Percentiles rank a stretch among this genome's conserved stretches.
phyloP scores from a whole-genome alignment of 35 echinoderm and acorn worm genomes.

The Chiridota heheva region DNA sequence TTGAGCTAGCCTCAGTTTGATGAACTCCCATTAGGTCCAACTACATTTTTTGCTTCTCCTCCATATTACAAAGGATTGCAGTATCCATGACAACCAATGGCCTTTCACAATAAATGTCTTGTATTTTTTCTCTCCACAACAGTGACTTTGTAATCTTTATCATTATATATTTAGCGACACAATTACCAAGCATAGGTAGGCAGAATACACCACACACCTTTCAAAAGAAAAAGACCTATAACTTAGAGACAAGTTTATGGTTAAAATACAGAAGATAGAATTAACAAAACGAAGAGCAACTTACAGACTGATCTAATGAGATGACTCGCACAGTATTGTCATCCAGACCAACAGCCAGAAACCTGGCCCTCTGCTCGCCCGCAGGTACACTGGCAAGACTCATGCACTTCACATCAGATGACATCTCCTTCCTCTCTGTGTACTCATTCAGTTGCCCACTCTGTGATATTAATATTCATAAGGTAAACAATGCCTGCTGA shows the following conservation, averaged over 20 bases:
- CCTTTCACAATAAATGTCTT: too few relatives aligned
- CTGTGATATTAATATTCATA: conserved; percentile 35
- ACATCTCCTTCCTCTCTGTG: conserved; percentile 98
- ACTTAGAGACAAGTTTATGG: not conserved
- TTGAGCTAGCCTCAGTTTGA: too few relatives aligned
- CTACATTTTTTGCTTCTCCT: too few relatives aligned
- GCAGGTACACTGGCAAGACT: conserved; percentile 89
- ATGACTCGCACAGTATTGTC: conserved; percentile 98
- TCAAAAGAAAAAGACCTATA: not conserved
- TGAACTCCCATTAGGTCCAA: too few relatives aligned
- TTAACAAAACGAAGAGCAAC: not conserved
- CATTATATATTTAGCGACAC: too few relatives aligned
- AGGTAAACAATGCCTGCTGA: not conserved
- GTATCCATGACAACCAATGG: too few relatives aligned
- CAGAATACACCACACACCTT: not conserved
- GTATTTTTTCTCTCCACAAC: too few relatives aligned
- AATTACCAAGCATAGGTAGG: not conserved
- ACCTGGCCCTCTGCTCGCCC: conserved; percentile 95
- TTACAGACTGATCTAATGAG: conserved; percentile 95
- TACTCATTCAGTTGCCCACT: conserved; percentile 97
- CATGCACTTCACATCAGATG: conserved; percentile 98
- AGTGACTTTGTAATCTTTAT: too few relatives aligned
- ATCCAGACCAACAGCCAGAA: conserved; percentile 92
- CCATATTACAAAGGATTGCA: too few relatives aligned
- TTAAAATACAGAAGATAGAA: not conserved